phyloP scores from a whole-genome alignment of 2,113 vertebrate genomes.

The Gallinago jamesoni region DNA sequence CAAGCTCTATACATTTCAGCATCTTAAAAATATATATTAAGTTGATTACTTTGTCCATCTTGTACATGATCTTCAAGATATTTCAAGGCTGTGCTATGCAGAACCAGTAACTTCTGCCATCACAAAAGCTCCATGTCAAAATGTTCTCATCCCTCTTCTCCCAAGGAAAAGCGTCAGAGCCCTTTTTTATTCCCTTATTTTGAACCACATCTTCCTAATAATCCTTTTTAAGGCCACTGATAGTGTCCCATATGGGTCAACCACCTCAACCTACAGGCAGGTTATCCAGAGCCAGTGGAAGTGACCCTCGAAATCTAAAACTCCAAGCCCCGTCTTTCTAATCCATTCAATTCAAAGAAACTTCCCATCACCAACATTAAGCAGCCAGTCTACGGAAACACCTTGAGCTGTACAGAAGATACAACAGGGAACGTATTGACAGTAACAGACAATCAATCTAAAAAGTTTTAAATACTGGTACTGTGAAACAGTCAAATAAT shows the following conservation, averaged over 20 bases:
- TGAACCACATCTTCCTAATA: not conserved
- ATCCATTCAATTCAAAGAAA: not conserved
- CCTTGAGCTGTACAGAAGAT: not conserved
- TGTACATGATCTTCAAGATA: not conserved
- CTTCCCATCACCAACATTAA: not conserved
- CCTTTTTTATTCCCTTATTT: not conserved
- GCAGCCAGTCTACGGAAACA: not conserved
- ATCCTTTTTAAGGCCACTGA: not conserved
- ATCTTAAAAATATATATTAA: constrained; percentile 78
- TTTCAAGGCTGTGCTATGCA: fast-evolving
- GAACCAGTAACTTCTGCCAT: not conserved
- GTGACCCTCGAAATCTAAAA: not conserved
- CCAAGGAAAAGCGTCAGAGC: not conserved
- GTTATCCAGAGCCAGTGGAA: not conserved
- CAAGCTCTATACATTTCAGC: constrained; percentile 99
- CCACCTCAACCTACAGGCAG: not conserved
- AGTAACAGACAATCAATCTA: not conserved
- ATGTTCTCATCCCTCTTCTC: not conserved
- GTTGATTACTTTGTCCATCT: not conserved
- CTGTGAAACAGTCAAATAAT: not conserved
- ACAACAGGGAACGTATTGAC: not conserved
- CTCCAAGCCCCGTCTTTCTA: not conserved
- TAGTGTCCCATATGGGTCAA: not conserved
- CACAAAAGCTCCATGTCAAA: not conserved
- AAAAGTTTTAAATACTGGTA: not conserved